Percentiles rank a stretch among this genome's conserved stretches.
These are phyloP conservation scores for Nasonia longicornis DNA, from an alignment of 1,140 invertebrate species.

Conservation along the genomic window DNA sequence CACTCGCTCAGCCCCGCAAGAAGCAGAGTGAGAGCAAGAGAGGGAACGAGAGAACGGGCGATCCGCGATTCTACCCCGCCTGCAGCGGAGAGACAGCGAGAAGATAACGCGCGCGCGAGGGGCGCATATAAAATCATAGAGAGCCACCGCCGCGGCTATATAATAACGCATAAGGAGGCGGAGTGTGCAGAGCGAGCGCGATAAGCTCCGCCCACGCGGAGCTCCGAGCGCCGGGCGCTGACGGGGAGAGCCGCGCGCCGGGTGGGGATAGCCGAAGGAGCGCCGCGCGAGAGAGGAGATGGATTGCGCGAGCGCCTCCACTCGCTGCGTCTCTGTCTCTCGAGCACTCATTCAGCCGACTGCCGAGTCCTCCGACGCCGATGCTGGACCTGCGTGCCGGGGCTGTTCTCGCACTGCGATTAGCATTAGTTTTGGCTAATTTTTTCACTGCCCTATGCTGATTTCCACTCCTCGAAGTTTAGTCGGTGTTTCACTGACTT, in stretches of 20 bases:
- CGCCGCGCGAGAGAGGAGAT: neutral
- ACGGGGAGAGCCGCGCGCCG: neutral
- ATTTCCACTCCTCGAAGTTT: too few relatives aligned
- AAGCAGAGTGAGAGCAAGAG: neutral
- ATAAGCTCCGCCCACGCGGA: neutral
- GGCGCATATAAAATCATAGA: slow-evolving; percentile 67
- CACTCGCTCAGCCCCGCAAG: neutral
- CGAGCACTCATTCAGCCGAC: neutral
- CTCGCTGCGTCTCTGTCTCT: neutral
- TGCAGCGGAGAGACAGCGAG: slow-evolving; percentile 11
- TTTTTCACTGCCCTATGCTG: too few relatives aligned
- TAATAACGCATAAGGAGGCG: slow-evolving; percentile 70
- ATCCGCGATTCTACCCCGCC: slow-evolving; percentile 20
- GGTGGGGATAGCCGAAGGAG: neutral
- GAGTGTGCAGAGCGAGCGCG: slow-evolving; percentile 46
- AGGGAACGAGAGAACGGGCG: neutral
- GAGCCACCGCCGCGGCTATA: slow-evolving; percentile 50
- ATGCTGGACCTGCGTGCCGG: neutral
- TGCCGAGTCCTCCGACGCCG: neutral
- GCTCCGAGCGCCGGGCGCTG: neutral
- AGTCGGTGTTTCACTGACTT: too few relatives aligned
- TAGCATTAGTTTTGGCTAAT: too few relatives aligned
- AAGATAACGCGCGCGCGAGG: slow-evolving; percentile 36
- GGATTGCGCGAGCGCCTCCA: neutral
- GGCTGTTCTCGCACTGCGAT: too few relatives aligned